Evolutionary conservation across 2,888 invertebrate species (phyloP), one percentile per base, ranked within the genome.

Genomic region (Candidula unifasciata): DNA sequence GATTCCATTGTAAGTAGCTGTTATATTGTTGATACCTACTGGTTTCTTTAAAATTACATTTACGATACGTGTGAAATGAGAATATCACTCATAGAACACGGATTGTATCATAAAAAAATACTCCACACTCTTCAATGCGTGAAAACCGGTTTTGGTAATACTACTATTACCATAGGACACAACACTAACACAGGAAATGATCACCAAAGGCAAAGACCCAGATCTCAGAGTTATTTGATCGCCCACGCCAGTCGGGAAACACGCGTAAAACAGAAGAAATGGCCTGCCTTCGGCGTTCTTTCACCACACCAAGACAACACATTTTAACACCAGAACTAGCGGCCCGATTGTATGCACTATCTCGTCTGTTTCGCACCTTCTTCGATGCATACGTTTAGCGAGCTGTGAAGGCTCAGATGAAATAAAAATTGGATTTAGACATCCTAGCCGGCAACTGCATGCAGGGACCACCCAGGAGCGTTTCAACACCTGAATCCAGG

Each of bases 391-490:
- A 60, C 37, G 66, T 78, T 66, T 78, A 66, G 66, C 66, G 24
- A 66, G 64, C n/a, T 35, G 66, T 37, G 66, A 66, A 78, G 33
- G 33, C 37, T 66, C 52, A 24, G 33, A 69, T 21, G 54, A 69
- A 80, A 69, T 69, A 68, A 57, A 80, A 80, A 69, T 80, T 80
- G 80, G 37, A 80, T 80, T 80, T 80, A 80, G 80, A 80, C 80
- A 80, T 80, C 33, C 69, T 52, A 80, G 5, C 64, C 78, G 73
- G 52, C 73, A 44, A 27, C 44, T 74, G 10, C 13, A 3, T n/a
- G 13, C 16, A n/a, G 35, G 37, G 78, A 66, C 78, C 78, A 78
- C 78, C 78, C 78, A 78, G 27, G 66, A 2, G 30, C 33, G 37
- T 66, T 78, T 78, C 78, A 66, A 44, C 66, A 66, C 78, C 16